A percentile compares a stretch with the other conserved stretches of the same genome.
phyloP scores from a whole-genome alignment of 30 jellyfish, hydroid and myxozoan genomes.

The Calvadosia cruxmelitensis region DNA sequence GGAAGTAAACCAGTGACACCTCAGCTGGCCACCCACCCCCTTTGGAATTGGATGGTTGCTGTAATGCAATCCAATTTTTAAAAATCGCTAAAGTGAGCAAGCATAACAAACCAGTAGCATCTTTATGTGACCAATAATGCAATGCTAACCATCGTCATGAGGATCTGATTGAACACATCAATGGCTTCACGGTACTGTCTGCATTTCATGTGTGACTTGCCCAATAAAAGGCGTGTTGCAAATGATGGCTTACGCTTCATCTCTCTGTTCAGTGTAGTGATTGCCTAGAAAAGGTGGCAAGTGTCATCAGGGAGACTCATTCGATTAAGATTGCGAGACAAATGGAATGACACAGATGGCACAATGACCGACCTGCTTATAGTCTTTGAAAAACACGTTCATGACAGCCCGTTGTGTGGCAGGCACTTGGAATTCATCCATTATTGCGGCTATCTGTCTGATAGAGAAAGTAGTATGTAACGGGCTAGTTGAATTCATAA shows the following conservation, averaged over 20 bases:
- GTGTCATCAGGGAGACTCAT: background rate
- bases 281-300: slow-evolving; percentile 64
- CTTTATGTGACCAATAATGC: background rate
- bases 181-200: slow-evolving; percentile 43
- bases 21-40: slow-evolving; percentile 37
- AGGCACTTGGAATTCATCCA: background rate
- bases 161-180: slow-evolving; percentile 35
- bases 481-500: no score
- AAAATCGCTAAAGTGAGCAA: background rate
- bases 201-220: slow-evolving; percentile 66
- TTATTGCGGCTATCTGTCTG: background rate
- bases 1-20: slow-evolving; percentile 44
- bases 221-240: slow-evolving; percentile 34
- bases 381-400: background rate
- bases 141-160: slow-evolving; percentile 30
- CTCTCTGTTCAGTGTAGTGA: slow-evolving; percentile 30
- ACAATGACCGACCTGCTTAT: background rate
- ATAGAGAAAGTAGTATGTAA: background rate
- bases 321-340: no score
- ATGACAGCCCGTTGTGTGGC: background rate
- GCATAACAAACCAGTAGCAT: background rate
- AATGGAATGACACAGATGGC: no score
- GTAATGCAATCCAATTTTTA: background rate
- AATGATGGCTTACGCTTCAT: slow-evolving; percentile 29
- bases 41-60: background rate